Evolutionary conservation across 1,140 invertebrate species (phyloP).

Genomic region (Bathynomus jamesi): DNA sequence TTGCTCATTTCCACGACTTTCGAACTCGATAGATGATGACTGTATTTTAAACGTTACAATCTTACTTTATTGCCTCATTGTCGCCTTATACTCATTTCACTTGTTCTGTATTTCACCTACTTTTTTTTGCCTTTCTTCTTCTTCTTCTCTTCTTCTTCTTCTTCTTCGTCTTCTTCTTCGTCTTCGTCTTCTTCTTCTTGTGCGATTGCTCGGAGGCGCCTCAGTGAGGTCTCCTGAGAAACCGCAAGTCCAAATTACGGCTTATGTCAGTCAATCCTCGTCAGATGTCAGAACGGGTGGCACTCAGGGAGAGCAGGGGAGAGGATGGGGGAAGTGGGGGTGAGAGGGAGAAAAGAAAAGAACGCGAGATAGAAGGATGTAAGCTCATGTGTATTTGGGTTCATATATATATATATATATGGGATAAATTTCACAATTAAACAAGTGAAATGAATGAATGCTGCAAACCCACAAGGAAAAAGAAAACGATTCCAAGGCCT

Average conservation of each 20-base stretch:
- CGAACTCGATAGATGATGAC: too few relatives aligned
- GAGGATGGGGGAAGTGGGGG: background rate
- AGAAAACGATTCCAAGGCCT: too few relatives aligned
- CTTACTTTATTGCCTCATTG: too few relatives aligned
- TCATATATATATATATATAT: background rate
- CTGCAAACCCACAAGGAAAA: too few relatives aligned
- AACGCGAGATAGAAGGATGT: background rate
- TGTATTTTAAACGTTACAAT: too few relatives aligned
- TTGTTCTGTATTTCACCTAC: too few relatives aligned
- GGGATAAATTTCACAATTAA: too few relatives aligned
- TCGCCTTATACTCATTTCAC: too few relatives aligned
- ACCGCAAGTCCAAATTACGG: background rate
- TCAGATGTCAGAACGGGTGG: background rate
- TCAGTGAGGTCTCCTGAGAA: background rate
- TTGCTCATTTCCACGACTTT: too few relatives aligned
- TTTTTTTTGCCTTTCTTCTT: background rate
- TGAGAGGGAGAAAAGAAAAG: background rate
- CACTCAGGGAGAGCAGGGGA: background rate
- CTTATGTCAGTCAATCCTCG: background rate
- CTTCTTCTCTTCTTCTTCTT: background rate
- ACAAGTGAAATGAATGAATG: too few relatives aligned
- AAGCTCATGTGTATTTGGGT: background rate
- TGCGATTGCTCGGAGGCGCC: background rate
- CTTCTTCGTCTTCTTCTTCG: background rate
- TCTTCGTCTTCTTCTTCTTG: background rate